Evolutionary conservation across 1,140 invertebrate species (phyloP).

Genomic region (Heliconius congener): DNA sequence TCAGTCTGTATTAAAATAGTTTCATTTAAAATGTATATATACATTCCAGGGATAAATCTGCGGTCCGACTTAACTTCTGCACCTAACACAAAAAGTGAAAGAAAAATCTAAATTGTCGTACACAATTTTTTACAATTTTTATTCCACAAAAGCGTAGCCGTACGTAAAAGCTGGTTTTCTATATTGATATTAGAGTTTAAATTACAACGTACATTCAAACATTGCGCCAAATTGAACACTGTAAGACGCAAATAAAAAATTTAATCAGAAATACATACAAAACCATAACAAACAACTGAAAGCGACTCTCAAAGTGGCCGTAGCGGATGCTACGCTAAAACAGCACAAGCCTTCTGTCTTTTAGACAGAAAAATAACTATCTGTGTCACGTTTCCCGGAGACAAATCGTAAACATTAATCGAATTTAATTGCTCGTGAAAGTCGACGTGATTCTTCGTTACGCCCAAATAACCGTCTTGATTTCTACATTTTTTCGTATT

Average conservation of each 20-base stretch:
- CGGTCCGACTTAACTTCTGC: too few relatives aligned
- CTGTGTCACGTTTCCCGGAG: constrained; percentile 21
- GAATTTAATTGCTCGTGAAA: constrained; percentile 26
- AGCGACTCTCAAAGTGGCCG: neutral
- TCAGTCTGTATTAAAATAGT: too few relatives aligned
- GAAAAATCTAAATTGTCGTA: too few relatives aligned
- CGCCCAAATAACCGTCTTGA: constrained; percentile 7
- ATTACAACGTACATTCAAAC: too few relatives aligned
- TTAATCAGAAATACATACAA: neutral
- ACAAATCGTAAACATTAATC: constrained; percentile 30
- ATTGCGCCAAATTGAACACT: too few relatives aligned
- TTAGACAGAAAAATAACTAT: constrained; percentile 19
- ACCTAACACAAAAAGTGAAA: too few relatives aligned
- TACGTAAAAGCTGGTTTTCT: too few relatives aligned
- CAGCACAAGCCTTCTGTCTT: constrained; percentile 9
- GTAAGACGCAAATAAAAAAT: neutral
- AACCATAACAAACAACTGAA: neutral
- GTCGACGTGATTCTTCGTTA: constrained; percentile 21
- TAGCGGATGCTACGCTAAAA: neutral
- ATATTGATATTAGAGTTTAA: too few relatives aligned
- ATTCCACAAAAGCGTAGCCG: too few relatives aligned
- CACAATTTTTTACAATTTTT: too few relatives aligned
- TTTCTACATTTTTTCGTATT: constrained; percentile 16
- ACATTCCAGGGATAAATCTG: too few relatives aligned
- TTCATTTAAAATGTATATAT: too few relatives aligned